A percentile compares a stretch with the other conserved stretches of the same genome.
Evolutionary conservation across 2,888 invertebrate genomes (phyloP).

Genomic region (Euphydryas editha): DNA sequence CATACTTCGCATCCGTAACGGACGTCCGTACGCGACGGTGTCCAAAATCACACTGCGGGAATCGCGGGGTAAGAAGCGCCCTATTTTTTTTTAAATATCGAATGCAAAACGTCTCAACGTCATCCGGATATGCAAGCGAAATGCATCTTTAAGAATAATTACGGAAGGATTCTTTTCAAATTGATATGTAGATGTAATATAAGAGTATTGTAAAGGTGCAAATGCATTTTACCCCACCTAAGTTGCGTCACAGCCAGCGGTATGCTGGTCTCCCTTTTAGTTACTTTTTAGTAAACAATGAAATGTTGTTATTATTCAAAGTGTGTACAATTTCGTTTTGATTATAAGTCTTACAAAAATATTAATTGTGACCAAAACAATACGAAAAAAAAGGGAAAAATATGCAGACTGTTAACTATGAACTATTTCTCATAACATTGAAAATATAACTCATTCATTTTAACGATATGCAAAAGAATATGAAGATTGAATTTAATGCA

Average conservation of each 20-base stretch:
- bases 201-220: conserved; percentile 46
- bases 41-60: conserved; percentile 60
- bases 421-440: too few species aligned
- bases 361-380: not conserved
- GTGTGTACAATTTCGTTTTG: not conserved
- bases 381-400: too few species aligned
- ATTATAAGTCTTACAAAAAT: not conserved
- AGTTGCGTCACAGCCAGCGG: conserved; percentile 39
- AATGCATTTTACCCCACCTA: conserved; percentile 57
- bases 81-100: conserved; percentile 54
- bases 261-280: conserved; percentile 36
- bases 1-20: conserved; percentile 29
- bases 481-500: not conserved
- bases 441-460: too few species aligned
- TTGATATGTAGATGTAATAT: conserved; percentile 15
- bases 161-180: conserved; percentile 42
- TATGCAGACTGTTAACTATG: too few species aligned
- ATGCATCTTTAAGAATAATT: conserved; percentile 42
- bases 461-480: not conserved
- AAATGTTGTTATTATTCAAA: conserved; percentile 31
- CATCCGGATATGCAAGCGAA: conserved; percentile 37
- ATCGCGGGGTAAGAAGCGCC: conserved; percentile 61
- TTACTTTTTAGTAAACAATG: conserved; percentile 31
- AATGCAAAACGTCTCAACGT: conserved; percentile 54
- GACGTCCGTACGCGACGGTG: conserved; percentile 53